Conservation (phyloP, 2,797 vertebrate genomes). For the Anguilla anguilla region DNA sequence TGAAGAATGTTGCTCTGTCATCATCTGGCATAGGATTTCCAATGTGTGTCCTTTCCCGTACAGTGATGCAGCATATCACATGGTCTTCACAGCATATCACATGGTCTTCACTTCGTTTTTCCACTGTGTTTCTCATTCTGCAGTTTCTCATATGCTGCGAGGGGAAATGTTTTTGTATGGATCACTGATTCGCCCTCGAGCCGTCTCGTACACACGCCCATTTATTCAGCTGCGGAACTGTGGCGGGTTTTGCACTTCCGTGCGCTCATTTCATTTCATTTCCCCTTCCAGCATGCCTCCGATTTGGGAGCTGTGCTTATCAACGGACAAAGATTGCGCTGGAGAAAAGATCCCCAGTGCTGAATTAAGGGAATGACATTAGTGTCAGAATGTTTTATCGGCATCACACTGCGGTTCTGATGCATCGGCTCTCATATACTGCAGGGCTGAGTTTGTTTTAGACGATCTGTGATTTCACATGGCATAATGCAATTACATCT, state of each 20-base stretch:
- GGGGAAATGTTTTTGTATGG: not conserved
- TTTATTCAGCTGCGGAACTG: not conserved
- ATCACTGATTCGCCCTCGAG: conserved; percentile 10
- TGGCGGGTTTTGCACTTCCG: not conserved
- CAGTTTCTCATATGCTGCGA: not conserved
- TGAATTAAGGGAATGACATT: not conserved
- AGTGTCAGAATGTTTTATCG: conserved; percentile 12
- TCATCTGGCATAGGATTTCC: not conserved
- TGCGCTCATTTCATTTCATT: not conserved
- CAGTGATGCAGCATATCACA: not conserved
- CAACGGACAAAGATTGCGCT: not conserved
- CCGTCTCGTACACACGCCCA: not conserved
- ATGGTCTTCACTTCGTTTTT: not conserved
- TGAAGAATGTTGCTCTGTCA: not conserved
- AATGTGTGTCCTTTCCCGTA: not conserved
- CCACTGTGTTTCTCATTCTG: not conserved
- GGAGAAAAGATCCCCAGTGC: not conserved
- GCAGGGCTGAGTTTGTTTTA: not conserved
- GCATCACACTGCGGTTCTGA: not conserved
- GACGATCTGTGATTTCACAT: conserved; percentile 24
- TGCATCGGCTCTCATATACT: not conserved
- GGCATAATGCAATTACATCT: conserved; percentile 29
- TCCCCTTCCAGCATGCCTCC: not conserved
- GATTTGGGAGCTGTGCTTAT: not conserved
- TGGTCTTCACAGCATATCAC: not conserved